Evolutionary conservation across 2,888 invertebrate genomes (phyloP), one percentile per base, ranked within the genome.

Genomic region (Antheraea yamamai): DNA sequence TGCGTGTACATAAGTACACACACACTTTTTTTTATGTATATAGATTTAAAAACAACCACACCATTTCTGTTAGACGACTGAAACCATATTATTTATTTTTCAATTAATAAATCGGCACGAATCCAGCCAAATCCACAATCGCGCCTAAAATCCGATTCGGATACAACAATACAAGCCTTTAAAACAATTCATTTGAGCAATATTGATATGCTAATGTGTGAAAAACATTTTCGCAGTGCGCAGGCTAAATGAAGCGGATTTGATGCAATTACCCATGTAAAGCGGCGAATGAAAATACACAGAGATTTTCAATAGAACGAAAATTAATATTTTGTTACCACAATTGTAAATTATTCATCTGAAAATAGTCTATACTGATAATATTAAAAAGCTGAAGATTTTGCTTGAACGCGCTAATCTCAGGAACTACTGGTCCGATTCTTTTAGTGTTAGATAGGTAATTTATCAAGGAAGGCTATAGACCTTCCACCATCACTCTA

Each of bases 221-320:
- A 70, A 70, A 70, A 70, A 70, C 39, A 70, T 35, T 70, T 70
- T 70, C 70, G 39, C 39, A 39, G 7, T 70, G 35, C 23, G 39
- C 61, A 18, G 3, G 35, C 35, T 39, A 61, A 73, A 73, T 73
- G 73, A 73, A 39, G 39, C 73, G 58, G 35, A 55, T 58, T 58
- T 73, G 35, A 73, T 61, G 35, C 73, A 73, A 73, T 73, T 73
- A 73, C 73, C 18, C 73, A 23, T 61, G 61, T 61, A 73, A 61
- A 73, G 73, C 61, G 55, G 39, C 10, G 20, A 39, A 73, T 6
- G 61, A 73, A 73, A 64, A 23, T n/a, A 39, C 39, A 12, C 14
- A 39, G 8, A 3, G 39, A 39, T 70, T 68, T 68, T 68, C 73
- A 52, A 73, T 35, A 35, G 74, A 78, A 64, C 51, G 70, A 39